Evolutionary conservation across 1,140 invertebrate species (phyloP).

Genomic region (Ladona fulva): DNA sequence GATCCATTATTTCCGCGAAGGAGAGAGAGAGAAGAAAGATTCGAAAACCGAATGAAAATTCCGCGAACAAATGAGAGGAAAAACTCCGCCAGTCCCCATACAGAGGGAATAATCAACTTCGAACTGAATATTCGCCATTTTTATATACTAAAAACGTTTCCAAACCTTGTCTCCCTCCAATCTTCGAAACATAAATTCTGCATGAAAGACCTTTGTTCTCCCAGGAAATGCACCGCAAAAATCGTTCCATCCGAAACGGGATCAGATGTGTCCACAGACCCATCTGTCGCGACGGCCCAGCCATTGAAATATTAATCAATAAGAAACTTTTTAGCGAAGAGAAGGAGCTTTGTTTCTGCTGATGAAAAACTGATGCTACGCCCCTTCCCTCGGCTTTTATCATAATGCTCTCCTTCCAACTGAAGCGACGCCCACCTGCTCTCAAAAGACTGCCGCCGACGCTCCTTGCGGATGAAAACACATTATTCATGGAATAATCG

Average conservation of each 20-base stretch:
- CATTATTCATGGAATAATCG: too few relatives aligned
- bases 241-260: background rate
- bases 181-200: background rate
- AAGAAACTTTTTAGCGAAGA: background rate
- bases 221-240: background rate
- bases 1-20: too few relatives aligned
- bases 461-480: background rate
- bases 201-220: background rate
- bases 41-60: too few relatives aligned
- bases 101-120: background rate
- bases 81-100: too few relatives aligned
- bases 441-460: background rate
- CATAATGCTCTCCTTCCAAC: background rate
- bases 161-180: background rate
- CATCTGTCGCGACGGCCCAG: background rate
- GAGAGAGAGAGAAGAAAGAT: too few relatives aligned
- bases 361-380: background rate
- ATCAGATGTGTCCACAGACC: background rate
- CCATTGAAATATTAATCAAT: constrained; percentile 5
- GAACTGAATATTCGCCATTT: background rate
- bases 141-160: background rate
- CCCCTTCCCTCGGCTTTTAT: background rate
- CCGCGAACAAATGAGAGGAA: too few relatives aligned
- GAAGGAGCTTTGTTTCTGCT: constrained; percentile 7
- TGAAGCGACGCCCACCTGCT: background rate